Conservation (phyloP, 2,797 vertebrate species). For the Lindbergichthys nudifrons region DNA sequence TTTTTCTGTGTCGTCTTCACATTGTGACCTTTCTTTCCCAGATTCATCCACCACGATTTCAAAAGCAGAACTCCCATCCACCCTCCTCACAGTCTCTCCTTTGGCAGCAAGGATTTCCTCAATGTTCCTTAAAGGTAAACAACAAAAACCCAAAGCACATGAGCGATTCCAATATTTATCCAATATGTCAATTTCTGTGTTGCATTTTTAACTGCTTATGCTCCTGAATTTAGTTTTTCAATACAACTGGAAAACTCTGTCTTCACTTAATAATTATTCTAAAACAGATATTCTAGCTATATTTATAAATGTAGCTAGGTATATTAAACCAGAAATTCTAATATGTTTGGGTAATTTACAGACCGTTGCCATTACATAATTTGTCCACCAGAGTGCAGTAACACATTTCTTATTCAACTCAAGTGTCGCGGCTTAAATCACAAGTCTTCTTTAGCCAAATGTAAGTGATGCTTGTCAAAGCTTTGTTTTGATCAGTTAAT, state of each 20-base stretch:
- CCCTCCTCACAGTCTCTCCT: conserved; percentile 89
- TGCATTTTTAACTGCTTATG: background rate
- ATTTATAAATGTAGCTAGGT: background rate
- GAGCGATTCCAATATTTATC: conserved; percentile 6
- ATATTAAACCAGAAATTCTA: background rate
- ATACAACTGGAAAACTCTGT: no score
- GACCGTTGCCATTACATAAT: background rate
- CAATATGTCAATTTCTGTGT: background rate
- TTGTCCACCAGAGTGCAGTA: conserved; percentile 14
- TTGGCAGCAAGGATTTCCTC: conserved; percentile 95
- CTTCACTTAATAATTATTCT: background rate
- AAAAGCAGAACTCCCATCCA: conserved; percentile 83
- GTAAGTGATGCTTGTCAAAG: no score
- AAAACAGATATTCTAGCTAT: background rate
- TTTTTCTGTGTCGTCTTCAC: conserved; percentile 49
- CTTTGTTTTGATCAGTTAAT: no score
- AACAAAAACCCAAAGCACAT: background rate
- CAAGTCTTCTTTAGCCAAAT: no score
- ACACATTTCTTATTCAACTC: background rate
- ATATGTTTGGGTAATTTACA: background rate
- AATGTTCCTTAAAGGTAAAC: conserved; percentile 87
- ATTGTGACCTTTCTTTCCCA: conserved; percentile 34
- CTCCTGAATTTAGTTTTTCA: no score
- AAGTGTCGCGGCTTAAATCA: background rate
- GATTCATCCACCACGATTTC: conserved; percentile 85